Conservation (phyloP, 2,888 invertebrate genomes). For the Laothoe populi region DNA sequence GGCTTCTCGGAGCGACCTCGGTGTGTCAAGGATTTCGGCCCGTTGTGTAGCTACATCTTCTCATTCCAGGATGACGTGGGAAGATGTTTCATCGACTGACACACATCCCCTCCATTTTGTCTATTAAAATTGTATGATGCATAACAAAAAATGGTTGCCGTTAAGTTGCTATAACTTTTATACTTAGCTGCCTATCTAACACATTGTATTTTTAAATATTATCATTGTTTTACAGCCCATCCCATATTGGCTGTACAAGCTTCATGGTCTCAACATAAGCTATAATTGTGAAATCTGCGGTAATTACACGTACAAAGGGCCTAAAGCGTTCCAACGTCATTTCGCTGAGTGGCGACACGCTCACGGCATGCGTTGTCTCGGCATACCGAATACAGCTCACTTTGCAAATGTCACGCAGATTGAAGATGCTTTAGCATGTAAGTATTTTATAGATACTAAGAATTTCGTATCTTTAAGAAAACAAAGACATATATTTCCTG, state of each 20-base stretch:
- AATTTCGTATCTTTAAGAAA: too few species aligned
- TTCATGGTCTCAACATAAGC: conserved; percentile 99
- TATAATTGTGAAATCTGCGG: conserved; percentile 99
- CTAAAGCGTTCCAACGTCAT: conserved; percentile 99
- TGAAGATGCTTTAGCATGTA: conserved; percentile 97
- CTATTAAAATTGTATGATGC: too few species aligned
- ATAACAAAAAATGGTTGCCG: too few species aligned
- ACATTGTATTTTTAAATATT: neutral
- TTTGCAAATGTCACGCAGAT: conserved; percentile 99
- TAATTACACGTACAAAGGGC: conserved; percentile 98
- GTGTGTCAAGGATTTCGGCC: too few species aligned
- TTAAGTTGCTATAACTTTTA: too few species aligned
- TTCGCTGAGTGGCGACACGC: conserved; percentile 97
- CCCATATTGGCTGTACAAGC: conserved; percentile 99
- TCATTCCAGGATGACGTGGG: too few species aligned
- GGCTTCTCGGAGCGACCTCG: too few species aligned
- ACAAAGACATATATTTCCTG: too few species aligned
- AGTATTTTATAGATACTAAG: conserved; percentile 62
- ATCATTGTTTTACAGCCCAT: conserved; percentile 63
- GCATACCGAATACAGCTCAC: conserved; percentile 99
- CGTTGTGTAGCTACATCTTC: too few species aligned
- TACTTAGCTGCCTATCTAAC: too few species aligned
- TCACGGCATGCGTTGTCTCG: conserved; percentile 98
- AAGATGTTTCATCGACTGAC: too few species aligned
- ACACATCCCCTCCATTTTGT: too few species aligned